Base-by-base conservation (phyloP, 1,140 invertebrate genomes). In the Brachionus sp. region DNA sequence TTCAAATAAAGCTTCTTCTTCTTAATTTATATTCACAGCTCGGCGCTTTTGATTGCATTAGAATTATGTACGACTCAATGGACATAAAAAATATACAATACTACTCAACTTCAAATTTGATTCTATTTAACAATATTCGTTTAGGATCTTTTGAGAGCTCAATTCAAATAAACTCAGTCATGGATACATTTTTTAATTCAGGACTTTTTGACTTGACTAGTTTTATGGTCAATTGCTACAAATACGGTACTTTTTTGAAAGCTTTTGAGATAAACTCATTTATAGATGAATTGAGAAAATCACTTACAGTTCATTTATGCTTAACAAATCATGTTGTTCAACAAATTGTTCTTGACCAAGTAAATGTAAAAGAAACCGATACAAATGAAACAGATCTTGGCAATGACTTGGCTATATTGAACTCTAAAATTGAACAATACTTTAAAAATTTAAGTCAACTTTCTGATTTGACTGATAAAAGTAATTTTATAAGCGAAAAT, bases 71-170 rank as follows among this genome's bases (percentile, higher is more conserved):
- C 29, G 62, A 80, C 33, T 66, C 50, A 1, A 80, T 80, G 77
- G 77, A 80, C 23, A 80, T 80, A 44, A 80, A 80, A 80, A 80
- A 80, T 37, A 80, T 80, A 33, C 77, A 80, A 44, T 39, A 80
- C 33, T 80, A 80, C 25, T 80, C 77, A 13, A 80, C 77, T 2
- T 37, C 50, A 19, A 66, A 80, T 62, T 19, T 80, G 33, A 10
- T 80, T 10, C 3, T 66, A n/a, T 66, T 62, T 6, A 57, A 80
- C 29, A 66, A 80, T 25, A 62, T 80, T 57, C 77, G 77, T 12
- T 19, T 80, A 1, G 50, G 77, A 10, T 57, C 77, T 10, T 80
- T 80, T 66, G 62, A 80, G 9, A 62, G 19, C 7, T 57, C 77
- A 0, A 10, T 25, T 23, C n/a, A 57, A 19, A 50, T 44, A 0